Evolutionary conservation across 2,113 vertebrate genomes (phyloP).

Genomic region (Penelope pileata): DNA sequence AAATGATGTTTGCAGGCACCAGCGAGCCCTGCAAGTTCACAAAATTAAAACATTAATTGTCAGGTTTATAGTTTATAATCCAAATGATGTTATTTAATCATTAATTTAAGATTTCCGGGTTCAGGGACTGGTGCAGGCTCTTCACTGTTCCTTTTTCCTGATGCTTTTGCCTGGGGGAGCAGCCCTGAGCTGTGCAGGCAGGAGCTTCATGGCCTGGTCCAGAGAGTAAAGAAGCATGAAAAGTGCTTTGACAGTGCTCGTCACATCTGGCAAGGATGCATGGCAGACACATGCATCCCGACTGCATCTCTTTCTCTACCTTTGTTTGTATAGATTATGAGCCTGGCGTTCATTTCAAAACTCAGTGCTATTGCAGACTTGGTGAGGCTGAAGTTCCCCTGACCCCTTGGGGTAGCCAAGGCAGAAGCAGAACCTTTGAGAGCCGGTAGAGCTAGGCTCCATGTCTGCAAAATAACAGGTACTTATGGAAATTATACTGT

Average conservation of each 20-base stretch:
- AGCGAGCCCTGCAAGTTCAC: constrained; percentile 15
- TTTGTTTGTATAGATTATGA: accelerated
- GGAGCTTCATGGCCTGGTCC: background rate
- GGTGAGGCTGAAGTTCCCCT: background rate
- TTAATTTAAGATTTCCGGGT: background rate
- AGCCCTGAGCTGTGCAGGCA: background rate
- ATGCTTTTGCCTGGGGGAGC: background rate
- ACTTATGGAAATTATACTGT: background rate
- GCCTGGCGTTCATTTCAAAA: background rate
- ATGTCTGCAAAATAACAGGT: background rate
- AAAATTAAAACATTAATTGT: constrained; percentile 60
- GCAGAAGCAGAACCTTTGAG: background rate
- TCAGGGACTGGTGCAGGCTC: background rate
- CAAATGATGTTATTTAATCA: constrained; percentile 35
- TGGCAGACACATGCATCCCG: background rate
- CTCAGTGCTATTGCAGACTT: background rate
- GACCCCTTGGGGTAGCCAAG: background rate
- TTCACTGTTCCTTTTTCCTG: background rate
- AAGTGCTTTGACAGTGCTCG: background rate
- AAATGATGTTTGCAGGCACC: constrained; percentile 49
- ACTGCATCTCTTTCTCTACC: background rate
- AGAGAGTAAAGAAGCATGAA: background rate
- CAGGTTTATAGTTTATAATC: constrained; percentile 41
- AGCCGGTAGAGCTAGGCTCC: background rate
- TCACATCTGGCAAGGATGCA: background rate